Base-by-base conservation (phyloP, 2,888 invertebrate species). In the Macrophya alboannulata region DNA sequence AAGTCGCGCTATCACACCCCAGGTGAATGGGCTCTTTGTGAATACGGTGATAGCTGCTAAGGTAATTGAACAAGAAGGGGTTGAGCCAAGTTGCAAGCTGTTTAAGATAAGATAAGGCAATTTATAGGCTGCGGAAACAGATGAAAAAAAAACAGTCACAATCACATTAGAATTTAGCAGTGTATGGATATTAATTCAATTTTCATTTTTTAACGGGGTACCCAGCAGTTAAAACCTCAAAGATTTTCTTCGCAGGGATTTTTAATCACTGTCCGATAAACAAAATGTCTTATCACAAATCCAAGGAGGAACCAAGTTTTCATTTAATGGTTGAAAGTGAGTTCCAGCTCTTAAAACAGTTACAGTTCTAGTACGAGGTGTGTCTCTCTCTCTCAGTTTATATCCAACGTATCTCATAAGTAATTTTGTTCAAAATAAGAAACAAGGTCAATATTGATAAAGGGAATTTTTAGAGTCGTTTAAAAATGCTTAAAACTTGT, bases 11-110 rank as follows among this genome's bases (percentile, higher is more conserved):
- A 55, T 55, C 55, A 37, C 68, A 68, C 10, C 37, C 31, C 37
- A 68, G 68, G 68, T 68, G 68, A 68, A 68, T 68, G 37, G 68
- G 25, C 68, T 37, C 68, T 17, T 68, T 68, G 68, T 68, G 62
- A 62, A 62, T 62, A 21, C 62, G 12, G 25, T 21, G 62, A 62
- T 62, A 62, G 68, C 68, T 31, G 25, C 37, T 68, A 12, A 62
- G 25, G 62, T 25, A 25, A 62, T 25, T 62, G 37, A 68, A 37
- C 37, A 17, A 37, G 37, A 37, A 37, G 37, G 21, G 68, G 17
- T 68, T 68, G 31, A 37, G 15, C 37, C 37, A 12, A 17, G 12
- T 37, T 17, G 37, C 37, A 37, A 68, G 17, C 25, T 62, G 21
- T 25, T 12, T 25, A 62, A 68, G 68, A 68, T 68, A 37, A 68